These are phyloP conservation scores for Macrotrachela quadricornifera DNA, from an alignment of 1,140 invertebrate species.

Conservation along the genomic window DNA sequence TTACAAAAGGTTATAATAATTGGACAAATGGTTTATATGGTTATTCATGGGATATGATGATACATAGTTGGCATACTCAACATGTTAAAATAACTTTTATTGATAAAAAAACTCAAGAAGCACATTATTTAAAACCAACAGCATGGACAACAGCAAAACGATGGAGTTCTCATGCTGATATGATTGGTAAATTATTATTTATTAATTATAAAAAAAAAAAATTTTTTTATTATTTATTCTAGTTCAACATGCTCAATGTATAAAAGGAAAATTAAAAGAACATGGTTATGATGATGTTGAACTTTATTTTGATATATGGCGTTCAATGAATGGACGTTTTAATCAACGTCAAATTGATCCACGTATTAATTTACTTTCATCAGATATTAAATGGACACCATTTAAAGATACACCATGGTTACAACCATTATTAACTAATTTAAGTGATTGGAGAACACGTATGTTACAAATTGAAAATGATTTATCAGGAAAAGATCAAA, in stretches of 20 bases:
- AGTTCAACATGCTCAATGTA: constrained; percentile 55
- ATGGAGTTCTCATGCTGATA: constrained; percentile 66
- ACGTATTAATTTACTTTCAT: constrained; percentile 42
- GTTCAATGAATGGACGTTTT: constrained; percentile 64
- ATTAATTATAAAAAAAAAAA: too few species aligned
- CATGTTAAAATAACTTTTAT: constrained; percentile 53
- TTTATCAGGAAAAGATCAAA: constrained; percentile 30
- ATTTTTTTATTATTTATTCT: too few species aligned
- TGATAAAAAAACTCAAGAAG: constrained; percentile 43
- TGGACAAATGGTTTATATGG: constrained; percentile 80
- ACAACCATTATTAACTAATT: constrained; percentile 52
- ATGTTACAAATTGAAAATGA: constrained; percentile 43
- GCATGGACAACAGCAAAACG: constrained; percentile 49
- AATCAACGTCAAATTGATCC: constrained; percentile 54
- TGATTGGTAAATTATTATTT: constrained; percentile 34
- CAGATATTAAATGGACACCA: constrained; percentile 48
- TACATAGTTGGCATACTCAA: constrained; percentile 56
- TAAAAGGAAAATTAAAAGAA: constrained; percentile 39
- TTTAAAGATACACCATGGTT: constrained; percentile 47
- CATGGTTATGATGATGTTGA: constrained; percentile 35
- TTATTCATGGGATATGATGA: constrained; percentile 95
- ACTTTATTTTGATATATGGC: constrained; percentile 69
- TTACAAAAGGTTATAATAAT: constrained; percentile 62
- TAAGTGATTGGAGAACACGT: constrained; percentile 38
- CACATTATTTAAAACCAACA: constrained; percentile 51